Evolutionary conservation across 1,140 invertebrate species (phyloP).

Genomic region (Macrobrachium rosenbergii): DNA sequence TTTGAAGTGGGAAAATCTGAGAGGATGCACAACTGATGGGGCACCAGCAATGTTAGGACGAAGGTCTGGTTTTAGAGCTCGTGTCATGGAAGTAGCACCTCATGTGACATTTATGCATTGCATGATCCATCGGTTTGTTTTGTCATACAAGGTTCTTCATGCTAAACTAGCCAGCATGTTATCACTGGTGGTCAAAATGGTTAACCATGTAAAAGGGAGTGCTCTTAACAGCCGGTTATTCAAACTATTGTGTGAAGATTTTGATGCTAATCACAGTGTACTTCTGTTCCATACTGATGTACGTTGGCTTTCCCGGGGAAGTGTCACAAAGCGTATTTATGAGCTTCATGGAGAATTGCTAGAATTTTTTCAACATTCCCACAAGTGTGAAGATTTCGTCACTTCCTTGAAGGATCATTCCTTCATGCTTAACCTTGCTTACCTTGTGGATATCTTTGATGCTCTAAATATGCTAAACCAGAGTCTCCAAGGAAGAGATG

Average conservation of each 20-base stretch:
- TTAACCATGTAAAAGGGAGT: constrained; percentile 16
- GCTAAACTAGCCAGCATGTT: not conserved
- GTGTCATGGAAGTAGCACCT: not conserved
- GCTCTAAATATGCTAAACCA: constrained; percentile 30
- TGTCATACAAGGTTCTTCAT: constrained; percentile 7
- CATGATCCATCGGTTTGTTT: constrained; percentile 37
- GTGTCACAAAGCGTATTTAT: too few relatives aligned
- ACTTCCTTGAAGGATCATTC: constrained; percentile 29
- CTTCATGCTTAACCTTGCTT: constrained; percentile 6
- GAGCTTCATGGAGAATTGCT: too few relatives aligned
- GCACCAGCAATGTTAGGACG: constrained; percentile 21
- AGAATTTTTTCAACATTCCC: constrained; percentile 28
- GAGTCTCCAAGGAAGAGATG: constrained; percentile 10
- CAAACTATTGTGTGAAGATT: constrained; percentile 2
- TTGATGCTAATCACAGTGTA: constrained; percentile 21
- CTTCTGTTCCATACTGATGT: too few relatives aligned
- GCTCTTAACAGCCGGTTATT: not conserved
- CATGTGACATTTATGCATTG: constrained; percentile 30
- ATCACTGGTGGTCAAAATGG: constrained; percentile 26
- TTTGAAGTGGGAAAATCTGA: constrained; percentile 32
- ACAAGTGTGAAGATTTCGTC: constrained; percentile 41
- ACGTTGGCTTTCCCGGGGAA: too few relatives aligned
- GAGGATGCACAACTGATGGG: constrained; percentile 41
- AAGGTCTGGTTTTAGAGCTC: constrained; percentile 21
- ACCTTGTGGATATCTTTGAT: constrained; percentile 19